Base-by-base conservation (phyloP, 2,888 invertebrate species). In the Creontiades dilutus region DNA sequence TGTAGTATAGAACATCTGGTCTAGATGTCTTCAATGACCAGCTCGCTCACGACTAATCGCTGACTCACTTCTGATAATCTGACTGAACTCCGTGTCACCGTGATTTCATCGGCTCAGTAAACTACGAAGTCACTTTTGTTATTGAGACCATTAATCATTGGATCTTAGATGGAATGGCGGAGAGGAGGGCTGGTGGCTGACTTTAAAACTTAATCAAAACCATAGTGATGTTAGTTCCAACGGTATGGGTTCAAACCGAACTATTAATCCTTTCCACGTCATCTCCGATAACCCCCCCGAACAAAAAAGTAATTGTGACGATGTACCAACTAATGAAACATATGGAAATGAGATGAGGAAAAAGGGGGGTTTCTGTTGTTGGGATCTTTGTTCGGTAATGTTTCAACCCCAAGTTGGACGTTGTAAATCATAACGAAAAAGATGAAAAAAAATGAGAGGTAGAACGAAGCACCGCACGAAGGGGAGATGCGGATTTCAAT, bases 321-420 rank as follows among this genome's bases (percentile, higher is more conserved):
- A 47, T 81, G 81, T 81, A 81, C 81, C 81, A 47, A 52, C 84
- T 84, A 84, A 84, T 84, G 84, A 84, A 84, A 84, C 84, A 84
- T 82, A 82, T 84, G 84, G 84, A 84, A 84, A 84, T 84, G 84
- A 84, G 84, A 55, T 48, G 84, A 57, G 84, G 12, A 14, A 28
- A 84, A 57, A 23, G 19, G 27, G 57, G 84, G 46, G 52, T 37
- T 55, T 84, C 55, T 84, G 16, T 57, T 47, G 47, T 82, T 47
- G 11, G n/a, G 48, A 82, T 48, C 76, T 76, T 76, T 28, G 76
- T 76, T 75, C 75, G 16, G 75, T 76, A 82, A 47, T 46, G 23
- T 19, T 84, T 84, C 84, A 84, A 23, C 84, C 55, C 57, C 55
- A 28, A 14, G 84, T 46, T 27, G 52, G 7, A 48, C 55, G 84